Base-by-base conservation (phyloP, 1,140 invertebrate genomes). In the Yoshiicerus persimilis region DNA sequence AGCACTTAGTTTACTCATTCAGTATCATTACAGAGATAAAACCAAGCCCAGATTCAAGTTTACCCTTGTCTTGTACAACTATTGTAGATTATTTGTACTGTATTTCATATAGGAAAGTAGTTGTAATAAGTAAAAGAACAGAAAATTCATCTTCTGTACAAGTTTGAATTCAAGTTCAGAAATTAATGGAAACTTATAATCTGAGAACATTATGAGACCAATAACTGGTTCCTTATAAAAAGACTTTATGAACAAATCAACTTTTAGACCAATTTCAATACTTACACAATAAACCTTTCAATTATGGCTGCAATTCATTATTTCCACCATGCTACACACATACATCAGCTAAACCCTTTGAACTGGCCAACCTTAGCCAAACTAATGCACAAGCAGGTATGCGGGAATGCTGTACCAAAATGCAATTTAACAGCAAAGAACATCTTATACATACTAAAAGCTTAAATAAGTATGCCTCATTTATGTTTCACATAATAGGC, bases 231-330 rank as follows among this genome's bases (percentile, higher is more conserved):
- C 83, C 83, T 13, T 84, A 84, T 84, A 62, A 84, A 84, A 84
- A 84, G 83, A 62, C 47, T 84, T 32, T n/a, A 84, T 56, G 83
- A 84, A 84, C 47, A 80, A 80, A 80, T 80, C 38, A 84, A 62
- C 47, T 84, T 84, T 84, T 84, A 62, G 41, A 84, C 83, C 83
- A 84, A 84, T 84, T 84, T 80, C 75, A 80, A 80, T 80, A 80
- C 75, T 36, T 84, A 62, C 38, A 84, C 83, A 83, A 39, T 47
- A 84, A 62, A 84, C 83, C 83, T 47, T 84, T 84, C 83, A 84
- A 84, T 84, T 84, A 84, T 84, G 83, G 83, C 38, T 84, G 83
- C 83, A 84, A 84, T 84, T 84, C 83, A 84, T 84, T 84, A 84
- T 30, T 84, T 47, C 38, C 5, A 84, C 83, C 83, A 70, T 70